Evolutionary conservation across 2,797 vertebrate species (phyloP).

Genomic region (Todus mexicanus): DNA sequence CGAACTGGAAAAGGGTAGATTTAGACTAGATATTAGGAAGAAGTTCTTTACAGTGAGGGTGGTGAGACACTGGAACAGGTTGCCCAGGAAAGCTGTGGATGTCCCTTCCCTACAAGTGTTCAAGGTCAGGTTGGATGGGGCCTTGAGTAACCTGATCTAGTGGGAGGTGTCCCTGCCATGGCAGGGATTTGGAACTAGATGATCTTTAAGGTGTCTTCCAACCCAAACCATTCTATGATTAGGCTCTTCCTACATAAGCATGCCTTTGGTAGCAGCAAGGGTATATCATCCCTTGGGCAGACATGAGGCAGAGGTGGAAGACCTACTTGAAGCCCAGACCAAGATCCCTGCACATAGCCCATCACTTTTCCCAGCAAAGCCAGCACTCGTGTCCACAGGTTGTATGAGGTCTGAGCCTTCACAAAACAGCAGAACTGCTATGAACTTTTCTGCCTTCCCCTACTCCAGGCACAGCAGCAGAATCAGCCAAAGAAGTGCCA

Average conservation of each 20-base stretch:
- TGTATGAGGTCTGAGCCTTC: background rate
- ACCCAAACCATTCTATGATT: no score
- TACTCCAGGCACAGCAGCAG: background rate
- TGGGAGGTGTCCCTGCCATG: no score
- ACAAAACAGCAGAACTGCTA: background rate
- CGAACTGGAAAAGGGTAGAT: no score
- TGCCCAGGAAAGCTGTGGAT: no score
- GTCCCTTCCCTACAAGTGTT: no score
- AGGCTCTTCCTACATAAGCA: background rate
- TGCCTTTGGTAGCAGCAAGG: background rate
- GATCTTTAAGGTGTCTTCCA: no score
- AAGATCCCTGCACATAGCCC: background rate
- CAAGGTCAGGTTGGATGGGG: no score
- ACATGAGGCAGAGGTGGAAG: background rate
- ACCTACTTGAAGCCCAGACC: fast-evolving
- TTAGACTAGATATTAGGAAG: no score
- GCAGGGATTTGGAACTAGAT: no score
- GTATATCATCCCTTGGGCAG: background rate
- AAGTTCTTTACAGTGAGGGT: no score
- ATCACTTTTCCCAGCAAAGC: background rate
- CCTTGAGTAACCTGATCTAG: no score
- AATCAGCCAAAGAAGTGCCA: background rate
- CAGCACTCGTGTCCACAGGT: background rate
- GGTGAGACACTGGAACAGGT: no score
- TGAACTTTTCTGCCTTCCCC: background rate